Percentiles rank a stretch among this genome's conserved stretches.
Conservation (phyloP, 2,113 vertebrate species). For the Oreocharis arfaki region DNA sequence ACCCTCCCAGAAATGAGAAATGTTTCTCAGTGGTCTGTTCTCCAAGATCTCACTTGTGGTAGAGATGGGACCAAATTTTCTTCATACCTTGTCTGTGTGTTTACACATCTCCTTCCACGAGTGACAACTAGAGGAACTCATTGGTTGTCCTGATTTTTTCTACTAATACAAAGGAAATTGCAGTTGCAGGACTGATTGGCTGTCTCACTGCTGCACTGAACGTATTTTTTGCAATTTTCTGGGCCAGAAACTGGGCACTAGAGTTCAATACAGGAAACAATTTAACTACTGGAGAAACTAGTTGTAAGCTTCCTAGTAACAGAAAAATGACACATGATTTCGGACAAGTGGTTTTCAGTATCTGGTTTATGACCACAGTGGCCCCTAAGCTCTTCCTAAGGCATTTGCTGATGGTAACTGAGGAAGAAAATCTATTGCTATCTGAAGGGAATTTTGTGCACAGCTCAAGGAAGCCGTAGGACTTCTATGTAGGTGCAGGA, state of each 20-base stretch:
- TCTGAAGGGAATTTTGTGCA: background rate
- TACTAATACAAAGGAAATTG: background rate
- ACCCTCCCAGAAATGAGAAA: too few relatives aligned
- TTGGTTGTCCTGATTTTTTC: background rate
- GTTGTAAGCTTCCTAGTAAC: background rate
- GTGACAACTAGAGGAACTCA: background rate
- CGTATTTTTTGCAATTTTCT: background rate
- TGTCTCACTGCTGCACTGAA: background rate
- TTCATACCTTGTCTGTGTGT: background rate
- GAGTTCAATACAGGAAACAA: background rate
- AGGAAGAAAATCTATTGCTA: background rate
- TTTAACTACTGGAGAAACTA: background rate
- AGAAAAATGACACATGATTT: background rate
- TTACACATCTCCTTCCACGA: background rate
- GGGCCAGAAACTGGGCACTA: background rate
- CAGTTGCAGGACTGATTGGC: background rate
- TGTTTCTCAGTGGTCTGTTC: background rate
- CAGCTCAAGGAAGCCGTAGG: background rate
- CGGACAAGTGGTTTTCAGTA: background rate
- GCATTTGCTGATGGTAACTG: background rate
- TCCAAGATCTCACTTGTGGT: background rate
- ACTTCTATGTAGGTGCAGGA: background rate
- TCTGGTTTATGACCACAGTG: background rate
- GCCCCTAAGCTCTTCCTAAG: background rate
- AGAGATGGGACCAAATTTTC: background rate